Evolutionary conservation across 1,140 invertebrate species (phyloP).

Genomic region (Planococcus citri): DNA sequence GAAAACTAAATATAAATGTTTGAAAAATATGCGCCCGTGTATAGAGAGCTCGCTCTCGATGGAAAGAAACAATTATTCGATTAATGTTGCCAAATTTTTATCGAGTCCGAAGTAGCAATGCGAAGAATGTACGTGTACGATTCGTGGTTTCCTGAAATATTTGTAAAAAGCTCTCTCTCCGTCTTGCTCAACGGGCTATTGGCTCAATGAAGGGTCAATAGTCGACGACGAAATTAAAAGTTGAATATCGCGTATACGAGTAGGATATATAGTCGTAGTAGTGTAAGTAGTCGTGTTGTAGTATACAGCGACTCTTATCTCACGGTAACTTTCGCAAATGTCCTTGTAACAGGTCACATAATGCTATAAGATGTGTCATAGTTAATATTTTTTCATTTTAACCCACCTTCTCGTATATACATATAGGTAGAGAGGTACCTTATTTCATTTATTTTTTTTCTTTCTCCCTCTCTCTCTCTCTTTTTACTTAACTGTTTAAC

Average conservation of each 20-base stretch:
- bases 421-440: too few species aligned
- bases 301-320: background rate
- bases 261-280: too few species aligned
- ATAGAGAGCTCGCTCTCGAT: background rate
- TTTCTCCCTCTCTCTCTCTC: too few species aligned
- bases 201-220: background rate
- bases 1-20: background rate
- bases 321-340: background rate
- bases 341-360: conserved; percentile 1
- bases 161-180: background rate
- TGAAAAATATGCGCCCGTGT: background rate
- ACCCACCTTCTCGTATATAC: too few species aligned
- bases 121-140: background rate
- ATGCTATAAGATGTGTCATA: conserved; percentile 3
- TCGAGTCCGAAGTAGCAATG: background rate
- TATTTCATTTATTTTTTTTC: too few species aligned
- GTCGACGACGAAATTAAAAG: background rate
- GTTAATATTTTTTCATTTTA: too few species aligned
- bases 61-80: background rate
- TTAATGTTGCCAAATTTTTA: conserved; percentile 2
- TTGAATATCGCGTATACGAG: too few species aligned
- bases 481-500: too few species aligned
- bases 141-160: background rate
- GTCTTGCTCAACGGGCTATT: too few species aligned
- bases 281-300: too few species aligned